Evolutionary conservation across 2,888 invertebrate species (phyloP), one percentile per base, ranked within the genome.

Genomic region (Caenorhabditis zanzibari): DNA sequence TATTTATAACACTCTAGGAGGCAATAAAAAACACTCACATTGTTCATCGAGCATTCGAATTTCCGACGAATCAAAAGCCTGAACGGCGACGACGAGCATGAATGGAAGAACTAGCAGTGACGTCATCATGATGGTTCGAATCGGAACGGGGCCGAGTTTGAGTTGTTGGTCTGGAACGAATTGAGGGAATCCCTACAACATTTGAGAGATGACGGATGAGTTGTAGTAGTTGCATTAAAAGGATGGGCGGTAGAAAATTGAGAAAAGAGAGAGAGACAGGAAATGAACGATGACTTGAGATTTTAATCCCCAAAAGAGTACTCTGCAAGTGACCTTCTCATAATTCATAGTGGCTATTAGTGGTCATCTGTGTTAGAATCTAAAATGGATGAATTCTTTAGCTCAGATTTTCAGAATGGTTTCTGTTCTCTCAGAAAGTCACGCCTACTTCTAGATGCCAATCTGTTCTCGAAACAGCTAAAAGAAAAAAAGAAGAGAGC

Each of bases 41-140:
- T 90, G 89, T 71, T 89, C 88, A 66, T 89, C 89, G 47, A 90
- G 83, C 87, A 89, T 88, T 64, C 90, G 84, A 81, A 90, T 89
- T 77, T 90, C 90, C 41, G 87, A 86, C 56, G 90, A 90, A 66
- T 90, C 90, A 74, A 90, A 90, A 41, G 88, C 87, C 4, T 80
- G 24, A 16, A 73, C 79, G 63, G 77, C 52, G 49, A 71, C 47
- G 72, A 80, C 64, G 80, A 82, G 47, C 68, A 76, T 24, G 12
- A 61, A n/a, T 16, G 52, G 28, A 12, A 83, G 24, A 24, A 58
- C 59, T 24, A 81, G 52, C 24, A 81, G 61, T 41, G 81, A 74
- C 59, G 56, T 72, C 76, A 73, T 76, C 81, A 76, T 73, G 74
- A 44, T 47, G n/a, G 47, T 47, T 79, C 68, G 80, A 77, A 58